Evolutionary conservation across 2,888 invertebrate species (phyloP).

Genomic region (Tenthredo livida): DNA sequence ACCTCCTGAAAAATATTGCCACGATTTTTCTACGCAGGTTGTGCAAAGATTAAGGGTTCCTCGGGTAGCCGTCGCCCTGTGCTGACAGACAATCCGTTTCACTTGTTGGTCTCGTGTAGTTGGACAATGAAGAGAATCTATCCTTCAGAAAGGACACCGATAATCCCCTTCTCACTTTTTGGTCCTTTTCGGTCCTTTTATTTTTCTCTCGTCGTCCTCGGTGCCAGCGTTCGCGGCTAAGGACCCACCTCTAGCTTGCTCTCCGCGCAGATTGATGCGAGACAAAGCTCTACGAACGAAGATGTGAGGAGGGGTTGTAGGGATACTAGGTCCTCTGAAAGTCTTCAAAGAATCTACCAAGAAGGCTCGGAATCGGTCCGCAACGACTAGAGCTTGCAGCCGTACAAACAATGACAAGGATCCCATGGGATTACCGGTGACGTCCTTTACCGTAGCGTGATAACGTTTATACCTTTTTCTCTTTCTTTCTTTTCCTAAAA

Average conservation of each 20-base stretch:
- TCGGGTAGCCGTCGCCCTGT: neutral
- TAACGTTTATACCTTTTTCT: constrained; percentile 31
- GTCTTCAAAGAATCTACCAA: constrained; percentile 33
- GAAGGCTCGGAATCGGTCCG: constrained; percentile 26
- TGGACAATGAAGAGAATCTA: constrained; percentile 51
- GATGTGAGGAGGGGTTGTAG: constrained; percentile 38
- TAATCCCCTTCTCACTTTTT: constrained; percentile 48
- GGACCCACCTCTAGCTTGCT: constrained; percentile 39
- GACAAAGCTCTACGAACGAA: constrained; percentile 57
- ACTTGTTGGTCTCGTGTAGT: constrained; percentile 51
- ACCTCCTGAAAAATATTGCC: neutral
- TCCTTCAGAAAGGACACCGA: constrained; percentile 49
- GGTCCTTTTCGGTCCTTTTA: constrained; percentile 7
- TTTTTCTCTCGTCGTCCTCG: constrained; percentile 1
- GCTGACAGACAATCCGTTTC: constrained; percentile 40
- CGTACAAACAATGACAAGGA: constrained; percentile 38
- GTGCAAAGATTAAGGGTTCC: neutral
- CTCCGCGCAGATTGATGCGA: constrained; percentile 45
- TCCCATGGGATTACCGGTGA: constrained; percentile 37
- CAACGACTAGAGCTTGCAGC: constrained; percentile 18
- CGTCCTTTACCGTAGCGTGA: constrained; percentile 33
- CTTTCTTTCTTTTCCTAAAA: neutral
- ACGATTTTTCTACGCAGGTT: neutral
- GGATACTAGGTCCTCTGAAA: constrained; percentile 16
- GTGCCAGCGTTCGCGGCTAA: constrained; percentile 29